Evolutionary conservation across 37 sponge, comb jelly and placozoan genomes (phyloP).

Genomic region (Cliona cf. orientalis): DNA sequence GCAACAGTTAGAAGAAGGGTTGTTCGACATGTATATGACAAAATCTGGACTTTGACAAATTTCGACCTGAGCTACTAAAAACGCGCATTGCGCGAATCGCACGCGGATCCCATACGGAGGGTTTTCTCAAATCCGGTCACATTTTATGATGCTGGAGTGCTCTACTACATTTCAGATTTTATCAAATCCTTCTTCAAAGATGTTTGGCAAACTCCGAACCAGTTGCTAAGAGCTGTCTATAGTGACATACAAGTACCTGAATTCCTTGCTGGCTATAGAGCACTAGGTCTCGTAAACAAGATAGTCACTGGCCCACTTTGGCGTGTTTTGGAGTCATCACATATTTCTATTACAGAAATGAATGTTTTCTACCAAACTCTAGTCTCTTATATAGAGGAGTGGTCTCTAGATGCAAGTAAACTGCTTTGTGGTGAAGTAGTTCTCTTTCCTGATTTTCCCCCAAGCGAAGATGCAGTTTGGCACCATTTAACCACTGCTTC

Average conservation of each 20-base stretch:
- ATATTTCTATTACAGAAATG: conserved; percentile 41
- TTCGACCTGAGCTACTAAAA: too few species aligned
- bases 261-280: conserved; percentile 31
- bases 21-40: too few species aligned
- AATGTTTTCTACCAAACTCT: conserved; percentile 11
- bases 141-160: conserved; percentile 26
- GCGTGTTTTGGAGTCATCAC: conserved; percentile 30
- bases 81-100: too few species aligned
- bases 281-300: conserved; percentile 43
- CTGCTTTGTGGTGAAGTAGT: conserved; percentile 20
- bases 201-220: background rate
- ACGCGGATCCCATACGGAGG: too few species aligned
- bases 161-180: conserved; percentile 1
- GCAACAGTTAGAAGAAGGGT: too few species aligned
- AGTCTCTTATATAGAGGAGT: background rate
- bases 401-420: conserved; percentile 26
- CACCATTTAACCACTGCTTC: conserved; percentile 1
- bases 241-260: conserved; percentile 7
- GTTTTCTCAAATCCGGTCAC: too few species aligned
- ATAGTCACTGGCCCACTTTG: conserved; percentile 53
- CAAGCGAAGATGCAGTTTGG: background rate
- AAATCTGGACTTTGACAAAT: too few species aligned
- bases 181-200: background rate
- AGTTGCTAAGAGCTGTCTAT: background rate
- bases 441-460: conserved; percentile 13